Conservation (phyloP, 2,797 vertebrate species). For the Dallia pectoralis region DNA sequence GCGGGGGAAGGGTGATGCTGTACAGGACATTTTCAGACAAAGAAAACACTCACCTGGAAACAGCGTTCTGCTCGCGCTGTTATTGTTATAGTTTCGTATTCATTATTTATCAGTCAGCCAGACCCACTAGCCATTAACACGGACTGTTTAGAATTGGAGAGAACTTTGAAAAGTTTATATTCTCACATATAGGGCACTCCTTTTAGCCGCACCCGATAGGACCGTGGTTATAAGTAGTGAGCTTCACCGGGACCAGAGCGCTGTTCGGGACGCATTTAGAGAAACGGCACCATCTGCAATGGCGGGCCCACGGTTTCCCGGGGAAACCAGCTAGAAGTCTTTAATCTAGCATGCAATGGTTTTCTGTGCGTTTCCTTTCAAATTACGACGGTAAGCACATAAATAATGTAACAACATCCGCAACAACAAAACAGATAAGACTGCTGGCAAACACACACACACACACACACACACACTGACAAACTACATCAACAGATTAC, state of each 20-base stretch:
- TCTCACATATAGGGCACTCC: background rate
- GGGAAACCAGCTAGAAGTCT: conserved; percentile 4
- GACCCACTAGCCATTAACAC: conserved; percentile 4
- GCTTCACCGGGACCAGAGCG: background rate
- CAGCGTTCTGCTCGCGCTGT: background rate
- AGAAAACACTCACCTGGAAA: conserved; percentile 5
- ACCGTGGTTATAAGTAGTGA: background rate
- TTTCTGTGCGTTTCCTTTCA: conserved; percentile 13
- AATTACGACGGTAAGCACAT: conserved; percentile 13
- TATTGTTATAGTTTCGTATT: background rate
- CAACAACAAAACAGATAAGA: background rate
- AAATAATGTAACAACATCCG: conserved; percentile 15
- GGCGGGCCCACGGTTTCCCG: conserved; percentile 2
- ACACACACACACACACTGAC: background rate
- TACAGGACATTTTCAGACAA: background rate
- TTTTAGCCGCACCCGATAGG: background rate
- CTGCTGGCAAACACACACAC: background rate
- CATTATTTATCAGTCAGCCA: conserved; percentile 6
- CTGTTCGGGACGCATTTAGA: background rate
- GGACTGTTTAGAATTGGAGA: conserved; percentile 12
- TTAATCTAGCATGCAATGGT: conserved; percentile 13
- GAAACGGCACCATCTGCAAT: background rate
- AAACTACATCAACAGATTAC: background rate
- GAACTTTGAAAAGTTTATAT: background rate
- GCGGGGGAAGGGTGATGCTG: too few relatives aligned